Evolutionary conservation across 1,140 invertebrate species (phyloP).

Genomic region (Lasioglossum albipes): DNA sequence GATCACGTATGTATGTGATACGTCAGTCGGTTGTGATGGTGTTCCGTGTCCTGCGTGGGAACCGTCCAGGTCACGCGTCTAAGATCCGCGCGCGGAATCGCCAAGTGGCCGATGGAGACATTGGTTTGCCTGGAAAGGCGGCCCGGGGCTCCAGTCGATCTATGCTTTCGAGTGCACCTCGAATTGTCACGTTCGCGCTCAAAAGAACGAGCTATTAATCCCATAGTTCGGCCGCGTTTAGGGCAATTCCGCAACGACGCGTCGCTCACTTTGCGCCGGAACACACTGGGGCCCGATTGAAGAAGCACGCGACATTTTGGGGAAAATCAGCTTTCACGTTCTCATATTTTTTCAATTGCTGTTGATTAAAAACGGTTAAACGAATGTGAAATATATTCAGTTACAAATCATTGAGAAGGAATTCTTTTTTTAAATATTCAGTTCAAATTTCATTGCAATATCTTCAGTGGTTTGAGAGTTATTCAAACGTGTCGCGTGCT

Average conservation of each 20-base stretch:
- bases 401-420: too few species aligned
- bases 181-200: conserved; percentile 37
- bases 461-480: too few species aligned
- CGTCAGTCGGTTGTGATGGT: conserved; percentile 57
- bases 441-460: too few species aligned
- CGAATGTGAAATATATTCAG: too few species aligned
- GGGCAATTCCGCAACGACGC: background rate
- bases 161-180: conserved; percentile 28
- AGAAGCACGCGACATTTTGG: too few species aligned
- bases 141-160: background rate
- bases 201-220: conserved; percentile 24
- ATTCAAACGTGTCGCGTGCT: too few species aligned
- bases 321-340: too few species aligned
- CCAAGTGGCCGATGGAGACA: conserved; percentile 52
- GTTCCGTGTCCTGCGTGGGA: conserved; percentile 66
- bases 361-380: too few species aligned
- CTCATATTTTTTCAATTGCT: too few species aligned
- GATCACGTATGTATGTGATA: conserved; percentile 65
- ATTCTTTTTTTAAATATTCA: too few species aligned
- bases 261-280: background rate
- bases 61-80: conserved; percentile 67
- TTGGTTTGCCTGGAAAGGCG: conserved; percentile 27
- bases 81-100: conserved; percentile 57
- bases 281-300: too few species aligned
- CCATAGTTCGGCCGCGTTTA: background rate